phyloP scores from a whole-genome alignment of 2,113 vertebrate genomes.

The Hippocampus guttulatus region DNA sequence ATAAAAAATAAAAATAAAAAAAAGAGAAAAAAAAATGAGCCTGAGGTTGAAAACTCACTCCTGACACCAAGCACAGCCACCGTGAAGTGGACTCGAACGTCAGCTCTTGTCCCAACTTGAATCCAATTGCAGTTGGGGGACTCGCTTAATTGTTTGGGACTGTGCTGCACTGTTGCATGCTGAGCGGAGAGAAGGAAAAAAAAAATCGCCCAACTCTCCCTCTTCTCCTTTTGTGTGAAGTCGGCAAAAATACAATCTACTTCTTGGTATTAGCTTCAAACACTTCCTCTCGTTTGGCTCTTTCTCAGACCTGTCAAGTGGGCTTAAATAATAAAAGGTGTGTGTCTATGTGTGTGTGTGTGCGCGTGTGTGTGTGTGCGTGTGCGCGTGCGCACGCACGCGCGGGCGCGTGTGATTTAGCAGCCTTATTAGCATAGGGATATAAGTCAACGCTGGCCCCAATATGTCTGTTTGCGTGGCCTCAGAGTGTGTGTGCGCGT shows the following conservation, averaged over 20 bases:
- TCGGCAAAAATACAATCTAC: constrained; percentile 10
- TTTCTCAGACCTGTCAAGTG: constrained; percentile 37
- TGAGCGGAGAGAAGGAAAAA: neutral
- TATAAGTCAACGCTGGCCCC: constrained; percentile 71
- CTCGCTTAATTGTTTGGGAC: neutral
- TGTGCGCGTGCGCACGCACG: neutral
- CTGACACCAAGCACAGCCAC: neutral
- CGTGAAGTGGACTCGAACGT: neutral
- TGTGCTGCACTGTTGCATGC: neutral
- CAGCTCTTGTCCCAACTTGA: neutral
- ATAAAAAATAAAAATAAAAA: too few relatives aligned
- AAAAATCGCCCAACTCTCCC: neutral
- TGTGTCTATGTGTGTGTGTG: constrained; percentile 13
- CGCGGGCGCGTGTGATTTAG: constrained; percentile 51
- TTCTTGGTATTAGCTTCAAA: constrained; percentile 33
- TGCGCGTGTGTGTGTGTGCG: constrained; percentile 18
- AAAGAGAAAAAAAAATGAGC: neutral
- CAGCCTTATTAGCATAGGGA: constrained; percentile 70
- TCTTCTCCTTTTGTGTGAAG: neutral
- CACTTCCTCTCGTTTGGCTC: constrained; percentile 28
- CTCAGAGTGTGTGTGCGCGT: constrained; percentile 41
- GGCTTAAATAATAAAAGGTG: constrained; percentile 36
- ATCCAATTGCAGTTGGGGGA: neutral
- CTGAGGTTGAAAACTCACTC: too few relatives aligned
- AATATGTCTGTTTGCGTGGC: constrained; percentile 63